Evolutionary conservation across 2,797 vertebrate species (phyloP), one percentile per base, ranked within the genome.

Genomic region (Octomys mimax): DNA sequence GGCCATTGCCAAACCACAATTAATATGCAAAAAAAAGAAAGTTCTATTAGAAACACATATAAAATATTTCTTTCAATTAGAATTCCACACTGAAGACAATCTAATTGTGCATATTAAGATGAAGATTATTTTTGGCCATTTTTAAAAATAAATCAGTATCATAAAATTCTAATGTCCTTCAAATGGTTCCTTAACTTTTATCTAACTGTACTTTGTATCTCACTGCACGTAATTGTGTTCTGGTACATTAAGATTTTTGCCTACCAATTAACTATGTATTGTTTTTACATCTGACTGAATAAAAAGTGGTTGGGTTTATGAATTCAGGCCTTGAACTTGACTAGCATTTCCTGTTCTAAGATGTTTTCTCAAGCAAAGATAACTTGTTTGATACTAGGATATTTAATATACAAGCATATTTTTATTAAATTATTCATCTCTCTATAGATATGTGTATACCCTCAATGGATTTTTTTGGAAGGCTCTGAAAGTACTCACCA

Each of bases 171-270:
- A 94, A 93, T 91, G 33, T 71, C 54, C 61, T 95, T 92, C 39
- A 96, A 94, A 89, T 92, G 80, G 91, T 82, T 96, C 73, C 86
- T 91, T 97, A 96, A 95, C 75, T 96, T 97, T 96, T 90, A 94
- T 88, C 88, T 84, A 73, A 66, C 71, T 83, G 81, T 80, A 39
- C 85, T 95, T 92, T 96, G 89, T 11, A 49, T 10, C 49, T 49
- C 49, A 49, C 49, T 49, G 11, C 11, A 49, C 49, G 18, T 96
- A 95, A 97, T 85, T 94, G 87, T 57, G 83, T 90, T 89, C 87
- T 62, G 49, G 66, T 90, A 92, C 75, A 70, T 10, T 81, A 66
- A 91, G 77, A 94, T 75, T 68, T 96, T 91, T 49, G 52, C 79
- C 89, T 96, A 89, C 78, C 49, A 97, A 93, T 94, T 97, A 95